phyloP scores from a whole-genome alignment of 2,797 vertebrate genomes.

The Esox lucius region DNA sequence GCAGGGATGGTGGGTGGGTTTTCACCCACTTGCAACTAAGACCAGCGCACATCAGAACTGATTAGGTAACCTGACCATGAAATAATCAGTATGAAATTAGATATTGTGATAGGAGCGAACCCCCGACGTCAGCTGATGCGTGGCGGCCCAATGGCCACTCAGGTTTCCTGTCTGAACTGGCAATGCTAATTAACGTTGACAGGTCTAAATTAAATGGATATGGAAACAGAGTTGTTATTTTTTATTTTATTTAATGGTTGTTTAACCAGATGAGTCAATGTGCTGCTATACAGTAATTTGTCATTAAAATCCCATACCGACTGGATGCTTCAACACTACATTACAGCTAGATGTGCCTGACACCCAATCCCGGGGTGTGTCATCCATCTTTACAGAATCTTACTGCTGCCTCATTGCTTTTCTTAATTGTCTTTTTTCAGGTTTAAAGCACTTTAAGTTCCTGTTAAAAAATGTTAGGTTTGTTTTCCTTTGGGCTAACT shows the following conservation, averaged over 20 bases:
- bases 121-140: too few species aligned
- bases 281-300: not conserved
- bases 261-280: constrained; percentile 23
- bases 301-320: constrained; percentile 41
- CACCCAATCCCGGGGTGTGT: constrained; percentile 22
- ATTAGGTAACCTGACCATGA: too few species aligned
- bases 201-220: constrained; percentile 17
- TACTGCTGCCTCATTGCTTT: constrained; percentile 16
- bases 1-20: too few species aligned
- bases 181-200: too few species aligned
- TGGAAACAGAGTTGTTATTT: too few species aligned
- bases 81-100: too few species aligned
- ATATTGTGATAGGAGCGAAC: too few species aligned
- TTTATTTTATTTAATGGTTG: not conserved
- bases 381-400: constrained; percentile 49
- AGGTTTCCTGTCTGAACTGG: too few species aligned
- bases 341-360: constrained; percentile 11
- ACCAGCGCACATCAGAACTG: too few species aligned
- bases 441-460: constrained; percentile 20
- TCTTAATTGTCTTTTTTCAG: constrained; percentile 28
- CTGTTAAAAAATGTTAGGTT: constrained; percentile 1
- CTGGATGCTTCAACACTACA: constrained; percentile 7
- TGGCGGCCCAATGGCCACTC: too few species aligned
- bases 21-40: too few species aligned
- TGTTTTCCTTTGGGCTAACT: constrained; percentile 20